Evolutionary conservation across 1,140 invertebrate species (phyloP).

Genomic region (Subanguina moxae): DNA sequence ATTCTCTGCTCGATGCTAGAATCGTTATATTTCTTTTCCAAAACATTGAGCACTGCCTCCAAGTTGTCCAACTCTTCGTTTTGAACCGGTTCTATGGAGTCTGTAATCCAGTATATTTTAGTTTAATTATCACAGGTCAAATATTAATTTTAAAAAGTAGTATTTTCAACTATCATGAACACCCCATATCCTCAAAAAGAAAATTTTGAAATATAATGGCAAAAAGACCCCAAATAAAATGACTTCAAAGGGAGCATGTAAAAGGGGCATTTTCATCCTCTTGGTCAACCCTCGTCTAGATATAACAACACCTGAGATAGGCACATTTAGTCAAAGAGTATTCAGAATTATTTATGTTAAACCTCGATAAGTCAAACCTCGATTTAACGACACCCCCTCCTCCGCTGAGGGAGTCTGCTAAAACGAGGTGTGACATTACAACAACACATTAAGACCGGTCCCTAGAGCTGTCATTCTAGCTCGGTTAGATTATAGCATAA

Average conservation of each 20-base stretch:
- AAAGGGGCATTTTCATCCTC: no score
- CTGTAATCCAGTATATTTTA: slow-evolving; percentile 10
- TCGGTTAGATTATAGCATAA: not conserved
- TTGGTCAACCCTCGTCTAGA: no score
- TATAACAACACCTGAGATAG: not conserved
- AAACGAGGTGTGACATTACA: no score
- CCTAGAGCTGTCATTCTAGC: no score
- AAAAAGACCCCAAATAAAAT: no score
- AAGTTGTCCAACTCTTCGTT: slow-evolving; percentile 20
- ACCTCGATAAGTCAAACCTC: no score
- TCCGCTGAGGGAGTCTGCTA: no score
- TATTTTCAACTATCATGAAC: not conserved
- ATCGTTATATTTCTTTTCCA: slow-evolving; percentile 12
- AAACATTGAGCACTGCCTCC: slow-evolving; percentile 14
- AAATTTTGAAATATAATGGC: no score
- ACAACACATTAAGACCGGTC: no score
- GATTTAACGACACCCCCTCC: no score
- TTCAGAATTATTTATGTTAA: not conserved
- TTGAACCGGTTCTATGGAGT: slow-evolving; percentile 2
- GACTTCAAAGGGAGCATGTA: no score
- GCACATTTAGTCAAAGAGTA: not conserved
- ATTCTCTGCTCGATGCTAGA: not conserved
- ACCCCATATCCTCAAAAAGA: no score
- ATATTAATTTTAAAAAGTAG: slow-evolving; percentile 3
- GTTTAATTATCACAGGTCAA: not conserved